Evolutionary conservation across 2,797 vertebrate genomes (phyloP), one percentile per base, ranked within the genome.

Genomic region (Corythornis leucogaster): DNA sequence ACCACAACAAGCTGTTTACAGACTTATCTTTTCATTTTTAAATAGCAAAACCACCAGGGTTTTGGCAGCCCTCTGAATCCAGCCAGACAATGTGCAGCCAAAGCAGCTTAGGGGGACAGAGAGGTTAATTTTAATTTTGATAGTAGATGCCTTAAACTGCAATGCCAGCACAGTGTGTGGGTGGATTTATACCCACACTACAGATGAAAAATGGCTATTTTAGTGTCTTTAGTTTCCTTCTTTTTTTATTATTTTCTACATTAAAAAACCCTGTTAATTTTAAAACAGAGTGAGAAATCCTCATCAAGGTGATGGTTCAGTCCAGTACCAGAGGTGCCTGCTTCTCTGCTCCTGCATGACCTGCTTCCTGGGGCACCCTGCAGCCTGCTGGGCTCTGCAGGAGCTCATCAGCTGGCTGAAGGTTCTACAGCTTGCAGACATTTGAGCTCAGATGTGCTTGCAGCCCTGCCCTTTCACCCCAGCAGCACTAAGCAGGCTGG

Each of bases 251-350:
- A 3, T 69, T 77, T 46, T 33, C 45, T 28, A 0, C 12, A 11
- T 46, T 66, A 30, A 43, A 53, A 20, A 21, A 19, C 2, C 0
- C 4, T 42, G 4, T 28, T 57, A n/a, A 17, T 76, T 58, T 20
- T 35, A 9, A 0, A 28, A 31, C 35, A 1, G 24, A 14, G 2
- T 24, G 30, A 30, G 19, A 43, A 62, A 10, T 21, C 66, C 2
- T 16, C 12, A 38, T 83, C 66, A 54, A 67, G 79, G 48, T 26
- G 38, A 20, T 24, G 74, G 12, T 33, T 43, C 7, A 17, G 54
- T 4, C 1, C 48, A 8, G 0, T 19, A 40, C 2, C 4, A 9
- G 46, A 9, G 43, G 2, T 46, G 78, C 73, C 57, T 66, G 63
- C 28, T 75, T 57, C 25, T 14, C 55, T 85, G 0, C 79, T 88